Percentiles rank a stretch among this genome's conserved stretches.
phyloP scores from a whole-genome alignment of 64 coral and sea anemone species.

The Porites lutea region DNA sequence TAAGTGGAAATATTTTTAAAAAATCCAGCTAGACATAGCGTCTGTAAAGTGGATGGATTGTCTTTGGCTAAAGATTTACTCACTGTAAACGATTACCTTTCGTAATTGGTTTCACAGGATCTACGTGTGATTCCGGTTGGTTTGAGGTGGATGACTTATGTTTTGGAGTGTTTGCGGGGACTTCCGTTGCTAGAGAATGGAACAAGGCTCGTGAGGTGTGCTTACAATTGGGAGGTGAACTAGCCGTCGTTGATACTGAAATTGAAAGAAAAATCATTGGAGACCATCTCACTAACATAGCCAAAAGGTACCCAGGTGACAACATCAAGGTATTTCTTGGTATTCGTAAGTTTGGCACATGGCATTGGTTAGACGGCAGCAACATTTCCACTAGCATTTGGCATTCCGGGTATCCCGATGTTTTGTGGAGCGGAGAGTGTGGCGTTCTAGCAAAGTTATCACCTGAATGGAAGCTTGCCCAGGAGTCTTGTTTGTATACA shows the following conservation, averaged over 20 bases:
- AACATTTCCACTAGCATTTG: not conserved
- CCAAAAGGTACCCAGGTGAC: not conserved
- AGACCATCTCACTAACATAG: not conserved
- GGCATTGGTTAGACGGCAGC: constrained; percentile 33
- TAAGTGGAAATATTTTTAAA: no score
- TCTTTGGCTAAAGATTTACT: no score
- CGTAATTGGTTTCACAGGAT: not conserved
- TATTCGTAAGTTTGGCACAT: not conserved
- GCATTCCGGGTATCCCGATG: not conserved
- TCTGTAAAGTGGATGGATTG: no score
- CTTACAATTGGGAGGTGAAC: not conserved
- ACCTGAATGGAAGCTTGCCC: not conserved
- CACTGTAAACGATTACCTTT: not conserved
- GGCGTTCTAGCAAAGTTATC: not conserved
- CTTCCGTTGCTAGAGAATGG: not conserved
- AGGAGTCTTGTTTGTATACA: not conserved
- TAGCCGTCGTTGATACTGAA: constrained; percentile 38
- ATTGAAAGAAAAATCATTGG: constrained; percentile 7
- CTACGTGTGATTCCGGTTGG: constrained; percentile 24
- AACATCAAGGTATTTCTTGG: constrained; percentile 36
- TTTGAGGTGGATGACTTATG: constrained; percentile 12
- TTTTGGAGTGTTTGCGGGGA: not conserved
- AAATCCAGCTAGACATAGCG: no score
- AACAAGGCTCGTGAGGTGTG: not conserved
- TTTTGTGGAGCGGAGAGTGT: not conserved